Conservation (phyloP, 2,113 vertebrate genomes). For the Tetraodon nigroviridis region DNA sequence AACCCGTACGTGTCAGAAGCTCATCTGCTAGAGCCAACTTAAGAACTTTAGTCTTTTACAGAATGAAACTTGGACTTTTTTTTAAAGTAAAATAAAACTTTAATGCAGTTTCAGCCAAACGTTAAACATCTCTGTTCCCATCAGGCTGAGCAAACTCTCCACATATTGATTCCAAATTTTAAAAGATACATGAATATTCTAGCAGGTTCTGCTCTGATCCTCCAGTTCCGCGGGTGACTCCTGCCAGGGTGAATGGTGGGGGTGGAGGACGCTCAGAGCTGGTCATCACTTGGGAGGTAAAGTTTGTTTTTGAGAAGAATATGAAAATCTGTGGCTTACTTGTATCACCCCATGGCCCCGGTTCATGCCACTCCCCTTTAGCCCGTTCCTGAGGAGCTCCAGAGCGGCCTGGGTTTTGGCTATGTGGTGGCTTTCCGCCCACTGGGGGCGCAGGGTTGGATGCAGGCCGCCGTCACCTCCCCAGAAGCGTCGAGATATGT, state of each 20-base stretch:
- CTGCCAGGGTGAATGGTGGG: slow-evolving; percentile 88
- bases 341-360: slow-evolving; percentile 37
- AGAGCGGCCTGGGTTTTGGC: slow-evolving; percentile 91
- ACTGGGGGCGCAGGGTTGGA: slow-evolving; percentile 84
- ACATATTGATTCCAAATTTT: not conserved
- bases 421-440: slow-evolving; percentile 96
- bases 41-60: not conserved
- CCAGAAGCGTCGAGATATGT: slow-evolving; percentile 87
- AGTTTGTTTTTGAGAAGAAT: slow-evolving; percentile 21
- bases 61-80: not conserved
- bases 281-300: slow-evolving; percentile 97
- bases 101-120: not conserved
- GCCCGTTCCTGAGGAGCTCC: slow-evolving; percentile 92
- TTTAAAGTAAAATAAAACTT: not conserved
- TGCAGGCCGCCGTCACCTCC: slow-evolving; percentile 93
- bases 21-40: not conserved
- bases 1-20: slow-evolving; percentile 75
- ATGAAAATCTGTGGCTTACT: slow-evolving; percentile 42
- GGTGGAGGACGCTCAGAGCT: slow-evolving; percentile 91
- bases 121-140: not conserved
- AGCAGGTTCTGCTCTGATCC: slow-evolving; percentile 1
- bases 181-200: not conserved
- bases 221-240: slow-evolving; percentile 87
- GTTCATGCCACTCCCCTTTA: slow-evolving; percentile 55
- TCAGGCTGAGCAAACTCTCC: not conserved